Percentiles rank a stretch among this genome's conserved stretches.
Conservation (phyloP, 2,797 vertebrate species). For the Amblyopsis hoosieri region DNA sequence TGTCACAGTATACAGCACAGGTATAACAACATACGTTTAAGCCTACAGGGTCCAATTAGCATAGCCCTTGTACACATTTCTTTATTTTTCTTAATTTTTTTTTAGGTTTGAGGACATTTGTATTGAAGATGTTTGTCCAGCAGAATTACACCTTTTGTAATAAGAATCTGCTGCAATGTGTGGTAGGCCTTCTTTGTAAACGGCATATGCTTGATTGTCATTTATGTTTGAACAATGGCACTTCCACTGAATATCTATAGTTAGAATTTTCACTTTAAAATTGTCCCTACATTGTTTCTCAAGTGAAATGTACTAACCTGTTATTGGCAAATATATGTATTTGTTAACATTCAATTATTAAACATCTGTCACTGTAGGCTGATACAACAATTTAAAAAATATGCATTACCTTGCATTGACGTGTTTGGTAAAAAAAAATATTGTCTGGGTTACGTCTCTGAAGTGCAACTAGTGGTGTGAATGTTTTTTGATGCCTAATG, state of each 20-base stretch:
- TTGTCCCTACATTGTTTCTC: slow-evolving; percentile 8
- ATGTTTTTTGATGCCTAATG: slow-evolving; percentile 26
- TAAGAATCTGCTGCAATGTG: slow-evolving; percentile 12
- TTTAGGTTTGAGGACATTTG: too few relatives aligned
- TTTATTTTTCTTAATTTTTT: not conserved
- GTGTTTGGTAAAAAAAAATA: slow-evolving; percentile 18
- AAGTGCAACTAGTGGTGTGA: slow-evolving; percentile 25
- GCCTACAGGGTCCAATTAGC: slow-evolving; percentile 68
- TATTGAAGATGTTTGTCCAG: slow-evolving; percentile 19
- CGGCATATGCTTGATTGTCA: slow-evolving; percentile 14
- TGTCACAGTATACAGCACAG: slow-evolving; percentile 39
- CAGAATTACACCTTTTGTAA: slow-evolving; percentile 23
- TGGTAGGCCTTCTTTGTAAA: slow-evolving; percentile 33
- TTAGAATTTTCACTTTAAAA: slow-evolving; percentile 28
- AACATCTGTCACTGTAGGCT: not conserved
- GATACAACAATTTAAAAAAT: slow-evolving; percentile 5
- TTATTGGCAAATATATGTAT: slow-evolving; percentile 21
- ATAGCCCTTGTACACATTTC: slow-evolving; percentile 30
- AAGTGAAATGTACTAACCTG: slow-evolving; percentile 12
- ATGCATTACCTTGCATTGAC: slow-evolving; percentile 12
- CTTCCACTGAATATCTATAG: slow-evolving; percentile 34
- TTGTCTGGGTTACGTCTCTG: slow-evolving; percentile 34
- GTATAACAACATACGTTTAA: slow-evolving; percentile 21
- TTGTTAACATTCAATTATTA: not conserved
- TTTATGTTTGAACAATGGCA: slow-evolving; percentile 32